phyloP scores from a whole-genome alignment of 2,113 vertebrate species.

The Struthidea cinerea region DNA sequence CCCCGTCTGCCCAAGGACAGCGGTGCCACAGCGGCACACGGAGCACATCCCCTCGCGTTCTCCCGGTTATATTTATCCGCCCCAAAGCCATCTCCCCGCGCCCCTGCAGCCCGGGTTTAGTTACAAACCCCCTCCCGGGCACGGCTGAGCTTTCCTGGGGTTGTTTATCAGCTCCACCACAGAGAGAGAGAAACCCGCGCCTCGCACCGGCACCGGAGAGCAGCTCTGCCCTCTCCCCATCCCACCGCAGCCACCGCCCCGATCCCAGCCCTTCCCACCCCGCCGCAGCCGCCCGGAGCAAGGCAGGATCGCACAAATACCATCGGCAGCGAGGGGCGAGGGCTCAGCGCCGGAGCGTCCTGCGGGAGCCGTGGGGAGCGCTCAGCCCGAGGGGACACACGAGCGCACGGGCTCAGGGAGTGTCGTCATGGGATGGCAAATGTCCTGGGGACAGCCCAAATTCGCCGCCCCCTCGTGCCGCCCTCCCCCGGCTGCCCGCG shows the following conservation, averaged over 20 bases:
- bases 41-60: neutral
- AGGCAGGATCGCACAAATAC: neutral
- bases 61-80: neutral
- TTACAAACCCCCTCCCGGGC: neutral
- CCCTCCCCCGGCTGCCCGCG: neutral
- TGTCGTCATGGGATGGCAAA: neutral
- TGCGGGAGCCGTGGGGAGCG: accelerated
- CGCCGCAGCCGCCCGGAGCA: accelerated
- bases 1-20: neutral
- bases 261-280: neutral
- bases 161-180: neutral
- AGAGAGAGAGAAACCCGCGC: neutral
- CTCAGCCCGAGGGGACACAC: neutral
- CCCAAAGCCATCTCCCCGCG: neutral
- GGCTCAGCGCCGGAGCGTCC: neutral
- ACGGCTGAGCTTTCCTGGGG: neutral
- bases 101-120: neutral
- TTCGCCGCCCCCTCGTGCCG: neutral
- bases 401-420: accelerated
- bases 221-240: neutral
- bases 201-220: neutral
- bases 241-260: neutral
- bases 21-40: neutral
- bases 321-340: neutral
- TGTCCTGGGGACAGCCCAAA: neutral